Conservation (phyloP, 2,888 invertebrate genomes). For the Tachina grossa region DNA sequence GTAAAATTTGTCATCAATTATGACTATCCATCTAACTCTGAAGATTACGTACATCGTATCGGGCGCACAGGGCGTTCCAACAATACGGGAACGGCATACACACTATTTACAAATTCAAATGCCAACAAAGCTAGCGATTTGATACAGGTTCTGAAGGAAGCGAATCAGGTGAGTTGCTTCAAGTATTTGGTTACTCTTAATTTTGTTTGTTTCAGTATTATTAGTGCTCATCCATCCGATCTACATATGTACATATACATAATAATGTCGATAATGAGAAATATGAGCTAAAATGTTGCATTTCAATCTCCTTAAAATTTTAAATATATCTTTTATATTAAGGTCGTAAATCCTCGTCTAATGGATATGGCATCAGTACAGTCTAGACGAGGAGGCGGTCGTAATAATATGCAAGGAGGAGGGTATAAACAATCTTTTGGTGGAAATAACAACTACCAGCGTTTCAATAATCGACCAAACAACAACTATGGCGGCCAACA, state of each 20-base stretch:
- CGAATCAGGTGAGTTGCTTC: conserved; percentile 88
- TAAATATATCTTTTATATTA: conserved; percentile 23
- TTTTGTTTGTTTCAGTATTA: no score
- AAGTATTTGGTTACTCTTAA: neutral
- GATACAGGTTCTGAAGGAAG: conserved; percentile 95
- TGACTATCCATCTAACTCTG: conserved; percentile 98
- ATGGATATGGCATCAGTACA: conserved; percentile 86
- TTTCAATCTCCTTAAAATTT: neutral
- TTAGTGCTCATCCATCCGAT: no score
- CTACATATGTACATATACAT: neutral
- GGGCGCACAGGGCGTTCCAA: conserved; percentile 97
- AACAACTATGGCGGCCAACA: conserved; percentile 70
- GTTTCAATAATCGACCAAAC: conserved; percentile 63
- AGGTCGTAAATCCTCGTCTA: conserved; percentile 93
- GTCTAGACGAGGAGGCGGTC: conserved; percentile 78
- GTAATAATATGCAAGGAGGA: conserved; percentile 77
- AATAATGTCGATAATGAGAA: neutral
- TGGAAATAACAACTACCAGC: conserved; percentile 63
- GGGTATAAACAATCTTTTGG: conserved; percentile 59
- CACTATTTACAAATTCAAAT: conserved; percentile 96
- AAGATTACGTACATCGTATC: conserved; percentile 97
- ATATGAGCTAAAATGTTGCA: neutral
- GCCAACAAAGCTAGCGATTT: conserved; percentile 95
- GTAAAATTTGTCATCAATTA: conserved; percentile 99
- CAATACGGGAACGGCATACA: conserved; percentile 97